phyloP scores from a whole-genome alignment of 1,140 invertebrate species.

The Lepidostoma basale region DNA sequence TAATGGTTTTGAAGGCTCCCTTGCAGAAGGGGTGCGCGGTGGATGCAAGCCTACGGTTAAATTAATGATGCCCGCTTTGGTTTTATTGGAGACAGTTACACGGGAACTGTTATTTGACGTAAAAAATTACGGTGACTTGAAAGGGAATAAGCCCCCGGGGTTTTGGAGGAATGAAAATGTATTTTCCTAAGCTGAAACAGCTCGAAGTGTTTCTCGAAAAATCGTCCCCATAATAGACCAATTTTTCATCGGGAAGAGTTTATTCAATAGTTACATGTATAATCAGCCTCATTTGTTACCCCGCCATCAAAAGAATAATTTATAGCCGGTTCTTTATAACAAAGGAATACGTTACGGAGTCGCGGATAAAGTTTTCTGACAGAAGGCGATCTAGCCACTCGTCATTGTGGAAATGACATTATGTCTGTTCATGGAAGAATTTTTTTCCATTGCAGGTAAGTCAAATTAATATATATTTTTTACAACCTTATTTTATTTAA shows the following conservation, averaged over 20 bases:
- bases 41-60: conserved; percentile 36
- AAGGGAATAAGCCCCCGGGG: conserved; percentile 18
- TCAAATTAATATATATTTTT: too few species aligned
- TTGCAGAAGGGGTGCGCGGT: not conserved
- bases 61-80: conserved; percentile 45
- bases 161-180: conserved; percentile 37
- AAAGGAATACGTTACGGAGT: too few species aligned
- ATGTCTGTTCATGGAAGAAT: too few species aligned
- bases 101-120: conserved; percentile 42
- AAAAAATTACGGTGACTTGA: conserved; percentile 44
- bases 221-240: conserved; percentile 24
- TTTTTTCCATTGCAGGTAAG: too few species aligned
- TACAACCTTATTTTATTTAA: too few species aligned
- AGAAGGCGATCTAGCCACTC: too few species aligned
- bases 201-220: conserved; percentile 39
- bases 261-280: conserved; percentile 22
- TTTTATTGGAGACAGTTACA: conserved; percentile 46
- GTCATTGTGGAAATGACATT: too few species aligned
- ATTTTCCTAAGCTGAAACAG: conserved; percentile 26
- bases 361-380: too few species aligned
- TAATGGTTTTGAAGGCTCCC: not conserved
- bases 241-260: conserved; percentile 27
- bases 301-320: too few species aligned
- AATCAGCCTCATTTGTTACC: conserved; percentile 1
- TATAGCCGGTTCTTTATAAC: not conserved